Evolutionary conservation across 2,888 invertebrate genomes (phyloP), one percentile per base, ranked within the genome.

Genomic region (Platerodrilus igneus): DNA sequence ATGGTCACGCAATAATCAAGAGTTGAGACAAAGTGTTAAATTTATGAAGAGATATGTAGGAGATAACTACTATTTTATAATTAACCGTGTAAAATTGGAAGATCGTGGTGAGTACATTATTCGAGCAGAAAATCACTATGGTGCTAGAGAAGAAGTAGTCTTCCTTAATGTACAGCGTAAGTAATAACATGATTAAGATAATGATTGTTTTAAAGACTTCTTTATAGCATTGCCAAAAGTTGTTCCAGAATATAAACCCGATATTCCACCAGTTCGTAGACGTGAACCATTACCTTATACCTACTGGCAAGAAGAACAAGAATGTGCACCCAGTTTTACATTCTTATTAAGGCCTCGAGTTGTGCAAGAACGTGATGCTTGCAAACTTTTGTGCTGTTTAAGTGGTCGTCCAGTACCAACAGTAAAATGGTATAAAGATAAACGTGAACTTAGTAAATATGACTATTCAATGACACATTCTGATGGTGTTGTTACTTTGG

Each of bases 51-150:
- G 95, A 60, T 99, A 97, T 66, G 79, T 83, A 25, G 92, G 89
- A 36, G 93, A 96, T 57, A 94, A 97, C 63, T 99, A 93, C 68
- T 93, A 94, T 70, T 92, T 99, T 69, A 85, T 95, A 50, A 95
- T 99, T 56, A 97, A 96, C 72, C 83, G 99, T 55, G 89, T 89
- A 21, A 94, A 91, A 69, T 69, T 92, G 49, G 91, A 94, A 48
- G 97, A 99, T 71, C 83, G 94, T 59, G 99, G 97, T 53, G 96
- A 97, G 69, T 97, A 96, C 69, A 85, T 93, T 51, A 94, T 99
- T 59, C 77, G 91, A 37, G 96, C 96, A 2, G 93, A 95, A 72
- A 96, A 96, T 73, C 90, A 90, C 66, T 95, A 94, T 66, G 96
- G 96, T 17, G 88, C 86, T 60, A 78, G 91, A 56, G 96, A 96